Evolutionary conservation across 1,140 invertebrate species (phyloP).

Genomic region (Nebria ingens): DNA sequence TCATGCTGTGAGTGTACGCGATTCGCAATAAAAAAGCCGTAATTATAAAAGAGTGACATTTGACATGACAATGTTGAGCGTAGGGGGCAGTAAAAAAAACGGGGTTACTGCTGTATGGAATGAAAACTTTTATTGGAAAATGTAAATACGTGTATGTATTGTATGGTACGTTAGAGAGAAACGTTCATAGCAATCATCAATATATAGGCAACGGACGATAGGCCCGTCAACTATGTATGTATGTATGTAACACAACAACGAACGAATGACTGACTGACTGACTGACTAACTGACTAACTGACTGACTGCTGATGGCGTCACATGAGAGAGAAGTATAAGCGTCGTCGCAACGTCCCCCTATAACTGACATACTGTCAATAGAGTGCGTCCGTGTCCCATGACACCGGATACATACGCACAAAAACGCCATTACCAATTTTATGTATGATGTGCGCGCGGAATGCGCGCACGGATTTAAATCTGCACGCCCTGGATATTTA

Average conservation of each 20-base stretch:
- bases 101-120: not conserved
- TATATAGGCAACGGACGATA: not conserved
- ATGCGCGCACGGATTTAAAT: no score
- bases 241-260: no score
- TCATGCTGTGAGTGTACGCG: not conserved
- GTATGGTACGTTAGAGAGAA: not conserved
- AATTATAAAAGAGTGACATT: conserved; percentile 9
- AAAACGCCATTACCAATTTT: no score
- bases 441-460: no score
- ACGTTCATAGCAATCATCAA: not conserved
- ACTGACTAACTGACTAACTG: no score
- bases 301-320: not conserved
- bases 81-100: conserved; percentile 3
- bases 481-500: no score
- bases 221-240: not conserved
- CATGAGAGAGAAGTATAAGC: no score
- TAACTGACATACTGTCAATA: no score
- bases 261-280: no score
- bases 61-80: conserved; percentile 6
- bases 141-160: not conserved
- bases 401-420: no score
- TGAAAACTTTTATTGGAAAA: conserved; percentile 2
- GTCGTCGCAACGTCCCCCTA: no score
- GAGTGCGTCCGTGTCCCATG: no score
- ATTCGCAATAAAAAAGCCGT: not conserved